Base-by-base conservation (phyloP, 2,797 vertebrate species). In the Gallinago stenura region DNA sequence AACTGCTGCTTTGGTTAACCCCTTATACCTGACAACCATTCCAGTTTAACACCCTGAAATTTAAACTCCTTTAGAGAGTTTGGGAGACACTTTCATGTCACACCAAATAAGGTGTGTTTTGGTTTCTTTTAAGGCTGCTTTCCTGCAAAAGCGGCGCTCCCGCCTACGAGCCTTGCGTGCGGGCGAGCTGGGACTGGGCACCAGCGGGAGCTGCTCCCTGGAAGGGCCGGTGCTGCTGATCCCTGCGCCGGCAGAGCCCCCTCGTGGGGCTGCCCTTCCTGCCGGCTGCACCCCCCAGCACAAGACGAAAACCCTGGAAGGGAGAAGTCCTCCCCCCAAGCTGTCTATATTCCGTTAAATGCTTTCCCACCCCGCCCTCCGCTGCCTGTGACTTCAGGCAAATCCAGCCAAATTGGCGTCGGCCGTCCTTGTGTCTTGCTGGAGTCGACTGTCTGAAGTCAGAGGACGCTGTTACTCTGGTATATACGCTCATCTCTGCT, bases 211-310 rank as follows among this genome's bases (percentile, higher is more conserved):
- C 1, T 28, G 45, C 50, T 35, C 19, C 3, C 16, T 37, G 90
- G 41, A 12, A 35, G 41, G 8, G 35, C 1, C 3, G 72, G 10
- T 12, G 58, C 60, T 56, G 16, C 69, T 4, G 6, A 5, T 75
- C 22, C 9, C 81, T 24, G 62, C 0, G 70, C 26, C 12, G 83
- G 76, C 80, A 94, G 90, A 86, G 95, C 83, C 90, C 85, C 70
- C 93, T 95, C 10, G 88, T 89, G 95, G 83, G 70, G 10, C 18
- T 33, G 41, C 5, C 2, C 8, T 6, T 90, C 6, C 69, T 26
- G 57, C 20, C 2, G 0, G 35, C 62, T 61, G 31, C 6, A 6
- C 2, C 4, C 5, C 9, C 24, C 77, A 31, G 56, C 30, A 1
- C 10, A 7, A 7, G 10, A 15, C 20, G 22, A 28, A 41, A 78